A percentile compares a stretch with the other conserved stretches of the same genome.
These are phyloP conservation scores for Hylaeus volcanicus DNA, from an alignment of 1,140 invertebrate genomes.

Conservation along the genomic window DNA sequence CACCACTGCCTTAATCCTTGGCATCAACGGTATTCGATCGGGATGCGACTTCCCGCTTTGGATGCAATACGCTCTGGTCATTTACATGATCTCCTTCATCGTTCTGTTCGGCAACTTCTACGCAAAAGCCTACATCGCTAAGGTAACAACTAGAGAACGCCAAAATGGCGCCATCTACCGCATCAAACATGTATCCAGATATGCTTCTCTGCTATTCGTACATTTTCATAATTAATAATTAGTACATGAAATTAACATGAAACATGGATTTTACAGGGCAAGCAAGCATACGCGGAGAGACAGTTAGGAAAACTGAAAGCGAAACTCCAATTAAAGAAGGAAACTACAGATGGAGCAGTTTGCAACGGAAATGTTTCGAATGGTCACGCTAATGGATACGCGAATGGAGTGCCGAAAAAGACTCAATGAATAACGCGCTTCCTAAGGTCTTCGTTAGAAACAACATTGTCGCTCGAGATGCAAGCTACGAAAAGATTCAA, in stretches of 20 bases:
- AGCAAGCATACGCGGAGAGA: constrained; percentile 75
- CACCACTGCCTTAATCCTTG: constrained; percentile 90
- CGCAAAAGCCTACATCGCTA: constrained; percentile 88
- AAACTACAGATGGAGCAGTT: constrained; percentile 15
- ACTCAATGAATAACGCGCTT: constrained; percentile 61
- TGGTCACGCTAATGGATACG: constrained; percentile 67
- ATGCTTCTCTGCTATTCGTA: not conserved
- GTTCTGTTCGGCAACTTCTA: constrained; percentile 96
- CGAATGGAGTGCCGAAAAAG: constrained; percentile 72
- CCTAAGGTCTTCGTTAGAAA: constrained; percentile 17
- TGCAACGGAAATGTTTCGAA: constrained; percentile 55
- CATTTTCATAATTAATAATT: not conserved
- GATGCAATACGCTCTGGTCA: constrained; percentile 95
- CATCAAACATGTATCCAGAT: not conserved
- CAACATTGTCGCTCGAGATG: constrained; percentile 26
- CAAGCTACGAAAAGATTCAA: not conserved
- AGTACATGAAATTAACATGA: not conserved
- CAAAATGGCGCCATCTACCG: not conserved
- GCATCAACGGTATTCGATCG: constrained; percentile 89
- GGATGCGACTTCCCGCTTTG: constrained; percentile 94
- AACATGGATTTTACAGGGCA: constrained; percentile 68
- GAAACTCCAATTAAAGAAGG: constrained; percentile 17
- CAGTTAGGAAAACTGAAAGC: constrained; percentile 63
- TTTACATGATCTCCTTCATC: constrained; percentile 95
- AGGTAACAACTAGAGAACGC: constrained; percentile 79